Base-by-base conservation (phyloP, 2,797 vertebrate genomes). In the Helicolenus hilgendorfi region DNA sequence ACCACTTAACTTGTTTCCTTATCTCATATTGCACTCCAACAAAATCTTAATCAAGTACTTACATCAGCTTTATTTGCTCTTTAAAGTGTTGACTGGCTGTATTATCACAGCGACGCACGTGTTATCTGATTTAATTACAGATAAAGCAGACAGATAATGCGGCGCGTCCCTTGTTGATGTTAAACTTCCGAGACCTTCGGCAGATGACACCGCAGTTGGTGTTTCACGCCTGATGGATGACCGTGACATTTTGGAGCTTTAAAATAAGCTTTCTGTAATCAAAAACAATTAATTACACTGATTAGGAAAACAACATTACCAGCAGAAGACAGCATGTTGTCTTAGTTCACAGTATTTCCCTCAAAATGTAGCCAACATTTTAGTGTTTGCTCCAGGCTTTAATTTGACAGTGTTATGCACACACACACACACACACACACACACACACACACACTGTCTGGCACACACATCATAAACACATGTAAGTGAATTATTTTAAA, bases 401-500 rank as follows among this genome's bases (percentile, higher is more conserved):
- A 1, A n/a, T 77, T 70, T 72, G 69, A 36, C 74, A 68, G 70
- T 35, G 8, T 24, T 38, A 15, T 41, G 33, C 56, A 60, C 68
- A 67, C 14, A 27, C 26, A 27, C n/a, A n/a, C n/a, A n/a, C n/a
- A n/a, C n/a, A n/a, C 36, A n/a, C 24, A 49, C 69, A 58, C 58
- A 62, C 68, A 68, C 14, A 41, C 41, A 49, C 49, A 53, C 49
- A 53, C 20, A 53, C 49, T 55, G 49, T 55, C 41, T 45, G 35
- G 15, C 31, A 2, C 70, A 18, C 31, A 5, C 15, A 20, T 79
- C 70, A 88, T 86, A 78, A 91, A 83, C 85, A 62, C 24, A 27
- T 68, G 20, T 20, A 49, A 77, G 72, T 86, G 64, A 94, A 85
- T 92, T 64, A 82, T 84, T 74, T 36, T 56, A 26, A 82, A 53